Conservation (phyloP, 2,888 invertebrate genomes). For the Crioceris asparagi region DNA sequence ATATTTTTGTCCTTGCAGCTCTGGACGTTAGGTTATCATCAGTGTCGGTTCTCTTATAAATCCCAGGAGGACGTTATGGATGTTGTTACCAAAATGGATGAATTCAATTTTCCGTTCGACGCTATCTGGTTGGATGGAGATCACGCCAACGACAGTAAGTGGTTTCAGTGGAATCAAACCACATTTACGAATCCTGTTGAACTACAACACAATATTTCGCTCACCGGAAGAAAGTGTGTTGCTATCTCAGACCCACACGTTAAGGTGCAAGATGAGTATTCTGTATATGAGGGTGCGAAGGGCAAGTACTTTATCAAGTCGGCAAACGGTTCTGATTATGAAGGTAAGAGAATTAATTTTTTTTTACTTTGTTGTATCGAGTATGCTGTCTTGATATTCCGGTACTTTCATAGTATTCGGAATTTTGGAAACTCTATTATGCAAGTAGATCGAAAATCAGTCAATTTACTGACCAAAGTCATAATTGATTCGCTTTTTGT, state of each 20-base stretch:
- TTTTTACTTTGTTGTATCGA: no score
- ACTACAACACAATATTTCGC: slow-evolving; percentile 79
- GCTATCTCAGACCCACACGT: slow-evolving; percentile 95
- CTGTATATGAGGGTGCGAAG: slow-evolving; percentile 75
- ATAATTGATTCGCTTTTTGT: no score
- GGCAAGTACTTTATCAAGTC: slow-evolving; percentile 14
- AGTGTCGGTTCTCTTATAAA: slow-evolving; percentile 44
- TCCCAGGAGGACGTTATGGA: slow-evolving; percentile 81
- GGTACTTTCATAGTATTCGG: no score
- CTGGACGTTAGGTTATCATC: slow-evolving; percentile 19
- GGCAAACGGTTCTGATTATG: slow-evolving; percentile 13
- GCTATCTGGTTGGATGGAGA: slow-evolving; percentile 97
- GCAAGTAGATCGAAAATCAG: no score
- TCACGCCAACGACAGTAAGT: slow-evolving; percentile 89
- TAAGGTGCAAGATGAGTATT: slow-evolving; percentile 79
- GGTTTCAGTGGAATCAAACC: slow-evolving; percentile 85
- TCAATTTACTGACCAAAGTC: no score
- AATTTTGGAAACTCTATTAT: no score
- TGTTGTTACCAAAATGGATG: slow-evolving; percentile 74
- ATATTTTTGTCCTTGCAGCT: slow-evolving; percentile 10
- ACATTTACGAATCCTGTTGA: slow-evolving; percentile 61
- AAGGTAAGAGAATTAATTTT: slow-evolving; percentile 12
- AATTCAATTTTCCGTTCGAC: slow-evolving; percentile 83
- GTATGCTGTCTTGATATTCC: no score
- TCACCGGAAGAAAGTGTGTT: slow-evolving; percentile 79